Base-by-base conservation (phyloP, 2,888 invertebrate genomes). In the Oasisia sp. region DNA sequence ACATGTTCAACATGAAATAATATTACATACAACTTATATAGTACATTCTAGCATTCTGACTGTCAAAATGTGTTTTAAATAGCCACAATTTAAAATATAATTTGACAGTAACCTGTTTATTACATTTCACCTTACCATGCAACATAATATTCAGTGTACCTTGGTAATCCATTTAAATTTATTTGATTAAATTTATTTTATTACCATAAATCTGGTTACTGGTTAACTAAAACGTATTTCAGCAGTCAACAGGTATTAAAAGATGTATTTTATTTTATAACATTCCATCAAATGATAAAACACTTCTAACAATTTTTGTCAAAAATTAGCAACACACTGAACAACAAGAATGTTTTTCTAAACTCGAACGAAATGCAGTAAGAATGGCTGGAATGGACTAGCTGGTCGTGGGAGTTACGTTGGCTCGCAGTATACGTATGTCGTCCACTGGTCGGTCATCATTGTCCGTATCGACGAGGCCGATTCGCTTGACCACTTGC, bases 401-500 rank as follows among this genome's bases (percentile, higher is more conserved):
- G 74, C n/a, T 74, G 3, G n/a, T 74, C 74, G 27, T 74, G 27
- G 74, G 74, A 7, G 74, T 74, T 7, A 74, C 1, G 74, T 74
- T 74, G 27, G 74, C 74, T 74, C 74, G 74, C 74, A 74, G 19
- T 74, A 74, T 74, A 27, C 74, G 74, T 14, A 74, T 74, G 74
- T 96, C 96, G 44, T 96, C 96, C 14, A 98, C 97, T 0, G 99
- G 99, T 94, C 98, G 97, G 96, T 99, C 99, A 96, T 98, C 97
- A 96, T 98, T 98, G 96, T 99, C 99, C 90, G 98, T 99, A 96
- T 99, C 99, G 2, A 99, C 98, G 95, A 98, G 97, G 12, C 99
- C 99, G 94, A 99, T 98, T 95, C 99, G 97, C 95, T 99, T 98
- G 0, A 99, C 98, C 89, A 98, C 98, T 89, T 74, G 97, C 98